These are phyloP conservation scores for Pogonophryne albipinna DNA, from an alignment of 2,797 vertebrate species.

Conservation along the genomic window DNA sequence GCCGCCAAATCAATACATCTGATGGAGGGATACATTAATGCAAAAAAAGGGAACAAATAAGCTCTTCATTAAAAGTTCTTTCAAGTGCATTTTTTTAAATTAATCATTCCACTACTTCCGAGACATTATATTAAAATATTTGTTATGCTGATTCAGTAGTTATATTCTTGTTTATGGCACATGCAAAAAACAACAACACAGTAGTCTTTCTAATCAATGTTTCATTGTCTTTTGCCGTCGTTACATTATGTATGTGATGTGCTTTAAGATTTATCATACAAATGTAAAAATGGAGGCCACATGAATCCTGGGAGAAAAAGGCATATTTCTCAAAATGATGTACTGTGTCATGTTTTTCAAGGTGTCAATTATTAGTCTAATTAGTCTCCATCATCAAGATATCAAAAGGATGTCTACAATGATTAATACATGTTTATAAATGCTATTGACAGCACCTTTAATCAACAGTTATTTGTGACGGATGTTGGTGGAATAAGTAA, in stretches of 20 bases:
- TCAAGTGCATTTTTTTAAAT: conserved; percentile 27
- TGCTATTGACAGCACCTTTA: conserved; percentile 47
- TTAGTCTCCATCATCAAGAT: conserved; percentile 15
- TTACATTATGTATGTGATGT: conserved; percentile 1
- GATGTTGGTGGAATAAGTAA: conserved; percentile 48
- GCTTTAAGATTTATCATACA: background rate
- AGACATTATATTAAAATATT: conserved; percentile 1
- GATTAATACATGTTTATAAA: conserved; percentile 40
- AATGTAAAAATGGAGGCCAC: conserved; percentile 14
- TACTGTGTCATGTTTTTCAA: background rate
- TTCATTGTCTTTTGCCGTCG: background rate
- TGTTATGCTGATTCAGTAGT: background rate
- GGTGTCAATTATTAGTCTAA: conserved; percentile 6
- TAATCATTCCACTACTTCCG: conserved; percentile 3
- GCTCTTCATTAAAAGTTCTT: conserved; percentile 34
- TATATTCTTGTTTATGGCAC: background rate
- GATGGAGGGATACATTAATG: conserved; percentile 8
- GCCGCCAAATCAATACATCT: conserved; percentile 7
- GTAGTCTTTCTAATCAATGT: background rate
- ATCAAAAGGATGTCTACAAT: conserved; percentile 21
- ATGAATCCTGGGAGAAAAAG: background rate
- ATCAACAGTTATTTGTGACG: conserved; percentile 43
- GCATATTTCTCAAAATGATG: background rate
- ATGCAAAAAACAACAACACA: background rate
- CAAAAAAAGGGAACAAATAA: conserved; percentile 7